Percentiles rank a stretch among this genome's conserved stretches.
Conservation (phyloP, 2,113 vertebrate genomes). For the Gymnocephalus cernua region DNA sequence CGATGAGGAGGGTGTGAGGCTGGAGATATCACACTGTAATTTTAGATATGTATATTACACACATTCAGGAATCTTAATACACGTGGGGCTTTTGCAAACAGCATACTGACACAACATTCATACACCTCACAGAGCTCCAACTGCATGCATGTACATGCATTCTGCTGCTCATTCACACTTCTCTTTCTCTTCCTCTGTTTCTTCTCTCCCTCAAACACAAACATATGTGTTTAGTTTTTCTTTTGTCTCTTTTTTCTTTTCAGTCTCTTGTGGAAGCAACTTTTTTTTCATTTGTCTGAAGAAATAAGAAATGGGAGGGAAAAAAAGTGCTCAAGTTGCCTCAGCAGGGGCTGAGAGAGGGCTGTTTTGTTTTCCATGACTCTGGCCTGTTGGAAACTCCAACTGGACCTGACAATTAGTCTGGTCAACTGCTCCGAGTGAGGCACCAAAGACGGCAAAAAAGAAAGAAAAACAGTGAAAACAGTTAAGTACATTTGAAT, state of each 20-base stretch:
- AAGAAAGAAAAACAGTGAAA: conserved; percentile 8
- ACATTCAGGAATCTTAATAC: conserved; percentile 57
- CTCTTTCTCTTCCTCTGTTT: not conserved
- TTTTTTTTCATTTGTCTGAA: conserved; percentile 37
- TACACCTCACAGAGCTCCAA: conserved; percentile 1
- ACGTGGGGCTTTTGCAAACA: conserved; percentile 43
- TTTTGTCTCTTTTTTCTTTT: not conserved
- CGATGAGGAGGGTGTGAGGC: conserved; percentile 50
- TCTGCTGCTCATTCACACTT: conserved; percentile 31
- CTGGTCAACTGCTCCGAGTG: conserved; percentile 52
- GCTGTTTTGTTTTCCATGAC: conserved; percentile 66
- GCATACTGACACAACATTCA: conserved; percentile 31
- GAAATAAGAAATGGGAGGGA: conserved; percentile 53
- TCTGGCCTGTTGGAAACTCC: conserved; percentile 61
- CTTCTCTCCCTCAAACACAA: not conserved
- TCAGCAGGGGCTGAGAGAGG: conserved; percentile 42
- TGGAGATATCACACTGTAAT: conserved; percentile 65
- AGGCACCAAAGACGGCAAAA: conserved; percentile 17
- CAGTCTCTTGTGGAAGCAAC: not conserved
- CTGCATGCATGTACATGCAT: conserved; percentile 24
- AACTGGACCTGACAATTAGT: conserved; percentile 70
- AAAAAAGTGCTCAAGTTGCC: conserved; percentile 44
- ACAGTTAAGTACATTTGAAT: conserved; percentile 15
- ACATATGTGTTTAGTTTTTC: conserved; percentile 4
- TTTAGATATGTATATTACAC: conserved; percentile 72